phyloP scores from a whole-genome alignment of 2,888 invertebrate genomes.

The Acanthoscelides obtectus region DNA sequence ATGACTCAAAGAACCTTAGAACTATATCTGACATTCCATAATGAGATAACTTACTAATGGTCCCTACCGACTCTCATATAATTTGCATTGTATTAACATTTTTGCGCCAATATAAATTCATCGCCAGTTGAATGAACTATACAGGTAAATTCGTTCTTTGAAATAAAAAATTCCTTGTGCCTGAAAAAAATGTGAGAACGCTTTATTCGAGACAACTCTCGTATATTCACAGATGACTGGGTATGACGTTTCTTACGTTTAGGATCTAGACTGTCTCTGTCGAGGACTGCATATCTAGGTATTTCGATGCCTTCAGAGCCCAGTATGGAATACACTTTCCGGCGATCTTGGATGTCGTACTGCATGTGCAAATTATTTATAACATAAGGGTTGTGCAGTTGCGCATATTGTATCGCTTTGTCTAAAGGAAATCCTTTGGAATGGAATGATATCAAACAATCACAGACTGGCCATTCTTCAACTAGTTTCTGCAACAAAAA shows the following conservation, averaged over 20 bases:
- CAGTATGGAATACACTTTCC: constrained; percentile 92
- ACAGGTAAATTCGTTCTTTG: no score
- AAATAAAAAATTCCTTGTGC: no score
- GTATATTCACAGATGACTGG: no score
- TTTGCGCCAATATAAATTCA: no score
- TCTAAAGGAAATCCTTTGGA: constrained; percentile 98
- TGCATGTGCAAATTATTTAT: constrained; percentile 99
- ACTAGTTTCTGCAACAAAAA: constrained; percentile 70
- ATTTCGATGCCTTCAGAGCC: constrained; percentile 94
- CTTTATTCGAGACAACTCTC: no score
- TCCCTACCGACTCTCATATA: no score
- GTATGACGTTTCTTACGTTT: constrained; percentile 68
- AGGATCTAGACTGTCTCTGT: constrained; percentile 88
- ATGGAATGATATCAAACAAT: constrained; percentile 97
- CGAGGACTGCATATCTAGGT: constrained; percentile 94
- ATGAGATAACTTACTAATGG: no score
- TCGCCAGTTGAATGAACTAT: no score
- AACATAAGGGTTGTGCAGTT: constrained; percentile 89
- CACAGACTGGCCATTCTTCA: constrained; percentile 96
- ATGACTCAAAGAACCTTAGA: no score
- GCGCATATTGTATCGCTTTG: constrained; percentile 95
- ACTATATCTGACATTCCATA: no score
- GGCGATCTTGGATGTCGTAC: constrained; percentile 92
- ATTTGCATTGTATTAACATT: no score
- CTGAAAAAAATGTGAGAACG: no score